Conservation (phyloP, 2,888 invertebrate species). For the Gari tellinella region DNA sequence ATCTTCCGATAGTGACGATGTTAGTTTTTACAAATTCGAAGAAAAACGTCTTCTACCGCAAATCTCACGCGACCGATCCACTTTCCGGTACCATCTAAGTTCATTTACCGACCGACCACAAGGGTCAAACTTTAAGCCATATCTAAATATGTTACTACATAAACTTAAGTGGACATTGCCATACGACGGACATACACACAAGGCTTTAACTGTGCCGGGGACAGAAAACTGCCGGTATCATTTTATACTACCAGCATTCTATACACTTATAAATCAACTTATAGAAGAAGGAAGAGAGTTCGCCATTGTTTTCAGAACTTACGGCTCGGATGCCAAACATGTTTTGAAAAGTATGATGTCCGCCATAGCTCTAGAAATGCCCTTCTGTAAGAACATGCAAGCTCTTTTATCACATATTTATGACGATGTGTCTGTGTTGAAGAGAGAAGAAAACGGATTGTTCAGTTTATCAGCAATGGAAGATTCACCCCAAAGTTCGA, state of each 20-base stretch:
- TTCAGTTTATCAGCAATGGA: slow-evolving; percentile 8
- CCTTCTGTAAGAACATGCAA: slow-evolving; percentile 28
- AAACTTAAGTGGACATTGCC: slow-evolving; percentile 45
- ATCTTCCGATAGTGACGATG: slow-evolving; percentile 20
- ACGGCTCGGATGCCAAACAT: slow-evolving; percentile 44
- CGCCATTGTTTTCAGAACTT: slow-evolving; percentile 46
- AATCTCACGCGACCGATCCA: slow-evolving; percentile 24
- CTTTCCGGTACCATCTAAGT: slow-evolving; percentile 38
- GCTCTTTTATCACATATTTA: slow-evolving; percentile 13
- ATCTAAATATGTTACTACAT: slow-evolving; percentile 41
- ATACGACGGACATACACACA: slow-evolving; percentile 44
- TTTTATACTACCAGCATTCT: slow-evolving; percentile 54
- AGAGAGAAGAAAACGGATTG: slow-evolving; percentile 5
- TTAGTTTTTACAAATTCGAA: slow-evolving; percentile 58
- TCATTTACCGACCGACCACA: slow-evolving; percentile 58
- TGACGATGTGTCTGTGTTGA: slow-evolving; percentile 12
- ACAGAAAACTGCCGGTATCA: slow-evolving; percentile 38
- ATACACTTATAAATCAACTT: slow-evolving; percentile 34
- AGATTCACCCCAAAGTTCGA: not conserved
- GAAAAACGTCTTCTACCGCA: slow-evolving; percentile 37
- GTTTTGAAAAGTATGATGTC: slow-evolving; percentile 45
- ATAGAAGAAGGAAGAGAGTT: slow-evolving; percentile 38
- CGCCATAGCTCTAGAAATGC: slow-evolving; percentile 23
- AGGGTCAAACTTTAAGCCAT: slow-evolving; percentile 52
- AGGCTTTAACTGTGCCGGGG: slow-evolving; percentile 47